A percentile compares a stretch with the other conserved stretches of the same genome.
Evolutionary conservation across 2,797 vertebrate genomes (phyloP).

Genomic region (Sandelia bainsii): DNA sequence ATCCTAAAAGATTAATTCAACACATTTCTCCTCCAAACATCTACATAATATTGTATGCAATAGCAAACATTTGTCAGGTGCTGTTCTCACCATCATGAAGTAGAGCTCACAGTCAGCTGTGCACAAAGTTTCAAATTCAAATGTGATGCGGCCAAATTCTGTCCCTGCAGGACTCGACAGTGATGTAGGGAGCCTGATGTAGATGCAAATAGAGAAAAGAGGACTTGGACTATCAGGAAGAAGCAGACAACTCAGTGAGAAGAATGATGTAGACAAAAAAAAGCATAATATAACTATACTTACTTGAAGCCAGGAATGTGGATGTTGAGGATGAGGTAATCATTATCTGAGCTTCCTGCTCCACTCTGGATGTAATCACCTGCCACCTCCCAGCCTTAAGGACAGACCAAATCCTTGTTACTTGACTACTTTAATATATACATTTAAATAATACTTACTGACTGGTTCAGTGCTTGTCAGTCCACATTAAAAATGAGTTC

Average conservation of each 20-base stretch:
- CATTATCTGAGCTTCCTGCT: slow-evolving; percentile 94
- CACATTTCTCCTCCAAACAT: background rate
- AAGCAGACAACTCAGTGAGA: background rate
- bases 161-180: slow-evolving; percentile 86
- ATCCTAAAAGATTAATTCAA: slow-evolving; percentile 84
- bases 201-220: slow-evolving; percentile 11
- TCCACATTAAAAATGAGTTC: background rate
- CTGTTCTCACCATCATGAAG: slow-evolving; percentile 95
- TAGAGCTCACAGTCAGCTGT: slow-evolving; percentile 93
- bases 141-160: slow-evolving; percentile 93
- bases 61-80: background rate
- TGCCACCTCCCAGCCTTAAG: slow-evolving; percentile 95
- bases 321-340: slow-evolving; percentile 96
- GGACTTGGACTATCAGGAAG: slow-evolving; percentile 14
- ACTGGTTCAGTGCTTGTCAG: too few relatives aligned
- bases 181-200: slow-evolving; percentile 89
- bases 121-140: slow-evolving; percentile 95
- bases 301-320: slow-evolving; percentile 96
- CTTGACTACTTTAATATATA: background rate
- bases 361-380: slow-evolving; percentile 94
- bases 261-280: slow-evolving; percentile 2
- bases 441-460: background rate
- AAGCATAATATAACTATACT: slow-evolving; percentile 57
- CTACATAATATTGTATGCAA: background rate
- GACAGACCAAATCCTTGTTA: slow-evolving; percentile 2